phyloP scores from a whole-genome alignment of 2,888 invertebrate species.

The Hololepta plana region DNA sequence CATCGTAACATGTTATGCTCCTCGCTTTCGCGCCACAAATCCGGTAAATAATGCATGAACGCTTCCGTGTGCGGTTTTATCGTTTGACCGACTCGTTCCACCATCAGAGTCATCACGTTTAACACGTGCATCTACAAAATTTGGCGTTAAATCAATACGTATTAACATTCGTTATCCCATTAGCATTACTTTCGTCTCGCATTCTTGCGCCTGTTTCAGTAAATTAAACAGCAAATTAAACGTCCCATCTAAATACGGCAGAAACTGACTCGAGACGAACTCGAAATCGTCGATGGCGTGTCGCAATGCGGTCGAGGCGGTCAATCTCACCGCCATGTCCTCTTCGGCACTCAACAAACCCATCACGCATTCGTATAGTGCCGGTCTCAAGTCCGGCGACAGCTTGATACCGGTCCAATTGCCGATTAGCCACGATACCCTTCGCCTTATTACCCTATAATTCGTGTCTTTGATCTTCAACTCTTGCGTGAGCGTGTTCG shows the following conservation, averaged over 20 bases:
- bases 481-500: conserved; percentile 62
- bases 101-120: conserved; percentile 74
- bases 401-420: conserved; percentile 71
- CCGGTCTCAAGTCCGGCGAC: conserved; percentile 57
- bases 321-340: conserved; percentile 76
- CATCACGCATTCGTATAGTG: conserved; percentile 61
- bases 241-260: conserved; percentile 61
- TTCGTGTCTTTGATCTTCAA: conserved; percentile 65
- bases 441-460: conserved; percentile 65
- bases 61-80: conserved; percentile 52
- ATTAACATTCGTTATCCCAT: no score
- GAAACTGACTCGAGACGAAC: conserved; percentile 72
- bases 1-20: conserved; percentile 81
- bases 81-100: conserved; percentile 65
- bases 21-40: conserved; percentile 75
- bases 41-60: conserved; percentile 67
- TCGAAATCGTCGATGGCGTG: conserved; percentile 83
- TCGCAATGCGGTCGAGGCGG: conserved; percentile 70
- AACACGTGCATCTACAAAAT: conserved; percentile 66
- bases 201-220: conserved; percentile 73
- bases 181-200: conserved; percentile 82
- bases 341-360: conserved; percentile 56
- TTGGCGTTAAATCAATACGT: conserved; percentile 6
- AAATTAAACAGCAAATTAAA: conserved; percentile 68
- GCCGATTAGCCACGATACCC: conserved; percentile 73